Evolutionary conservation across 2,888 invertebrate genomes (phyloP), one percentile per base, ranked within the genome.

Genomic region (Morpho deidamia): DNA sequence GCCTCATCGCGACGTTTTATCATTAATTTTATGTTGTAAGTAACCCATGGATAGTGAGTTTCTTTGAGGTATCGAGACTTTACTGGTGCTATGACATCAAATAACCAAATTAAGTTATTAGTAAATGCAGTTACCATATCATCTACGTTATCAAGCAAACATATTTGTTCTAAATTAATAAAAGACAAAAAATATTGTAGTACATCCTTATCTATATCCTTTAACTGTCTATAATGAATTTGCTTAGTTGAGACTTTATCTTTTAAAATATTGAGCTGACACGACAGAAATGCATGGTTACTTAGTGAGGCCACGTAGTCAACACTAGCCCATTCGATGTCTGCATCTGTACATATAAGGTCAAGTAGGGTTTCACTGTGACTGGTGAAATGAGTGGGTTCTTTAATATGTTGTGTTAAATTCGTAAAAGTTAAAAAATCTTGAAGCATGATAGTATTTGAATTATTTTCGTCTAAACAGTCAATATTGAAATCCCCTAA

Each of bases 351-450:
- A 14, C 55, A 55, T 7, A 55, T 34, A 1, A 58, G n/a, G 34
- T 58, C 52, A 7, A 58, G 45, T 4, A 58, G 9, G 8, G 58
- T 55, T 3, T 11, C 41, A 5, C 50, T 47, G n/a, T 50, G 45
- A 10, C 23, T 34, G 1, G 52, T 55, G 14, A 55, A 55, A 14
- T 58, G 58, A 8, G 58, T 58, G 0, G 58, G 52, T 8, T 34
- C 23, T 11, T 35, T 37, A 14, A 47, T 11, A 9, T 12, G 5
- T 11, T 55, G 45, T 5, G 0, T n/a, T 8, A 58, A 35, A 10
- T 37, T 44, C 1, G 41, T 7, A n/a, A 4, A 46, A 4, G n/a
- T 4, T 7, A 56, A 12, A 39, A 46, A 50, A 1, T 56, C 14
- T 1, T n/a, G 11, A n/a, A 57, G 8, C 33, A 38, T 50, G n/a